These are phyloP conservation scores for Sphyrna mokarran DNA, from an alignment of 2,113 vertebrate genomes.

Conservation along the genomic window DNA sequence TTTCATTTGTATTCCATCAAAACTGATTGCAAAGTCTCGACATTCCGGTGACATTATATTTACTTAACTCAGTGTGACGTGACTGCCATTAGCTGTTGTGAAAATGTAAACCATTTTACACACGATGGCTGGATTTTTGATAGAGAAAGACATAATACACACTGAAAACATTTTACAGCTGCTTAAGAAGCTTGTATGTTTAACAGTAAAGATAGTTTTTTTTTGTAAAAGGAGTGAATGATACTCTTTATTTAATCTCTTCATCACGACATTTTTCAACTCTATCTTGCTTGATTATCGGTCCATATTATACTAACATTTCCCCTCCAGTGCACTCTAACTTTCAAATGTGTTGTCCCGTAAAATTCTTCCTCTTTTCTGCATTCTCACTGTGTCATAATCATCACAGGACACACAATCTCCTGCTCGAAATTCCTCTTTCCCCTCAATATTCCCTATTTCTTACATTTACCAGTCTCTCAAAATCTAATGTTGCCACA, in stretches of 20 bases:
- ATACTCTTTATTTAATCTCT: constrained; percentile 6
- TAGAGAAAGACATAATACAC: background rate
- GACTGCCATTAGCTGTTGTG: constrained; percentile 23
- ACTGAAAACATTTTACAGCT: background rate
- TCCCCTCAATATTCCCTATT: background rate
- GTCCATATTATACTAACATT: background rate
- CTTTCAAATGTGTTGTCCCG: background rate
- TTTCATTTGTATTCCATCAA: constrained; percentile 35
- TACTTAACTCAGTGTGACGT: constrained; percentile 33
- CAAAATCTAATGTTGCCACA: background rate
- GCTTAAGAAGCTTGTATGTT: background rate
- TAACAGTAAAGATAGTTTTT: background rate
- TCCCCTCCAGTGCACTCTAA: background rate
- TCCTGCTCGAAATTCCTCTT: background rate
- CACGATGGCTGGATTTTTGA: background rate
- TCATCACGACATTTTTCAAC: background rate
- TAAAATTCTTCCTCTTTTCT: background rate
- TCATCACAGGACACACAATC: background rate
- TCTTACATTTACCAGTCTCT: background rate
- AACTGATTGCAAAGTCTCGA: constrained; percentile 21
- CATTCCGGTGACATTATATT: constrained; percentile 31
- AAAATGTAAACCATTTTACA: constrained; percentile 35
- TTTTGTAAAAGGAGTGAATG: background rate
- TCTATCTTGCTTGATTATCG: background rate
- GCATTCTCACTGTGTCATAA: background rate